A percentile compares a stretch with the other conserved stretches of the same genome.
These are phyloP conservation scores for Bombus balteatus DNA, from an alignment of 1,140 invertebrate species.

Conservation along the genomic window DNA sequence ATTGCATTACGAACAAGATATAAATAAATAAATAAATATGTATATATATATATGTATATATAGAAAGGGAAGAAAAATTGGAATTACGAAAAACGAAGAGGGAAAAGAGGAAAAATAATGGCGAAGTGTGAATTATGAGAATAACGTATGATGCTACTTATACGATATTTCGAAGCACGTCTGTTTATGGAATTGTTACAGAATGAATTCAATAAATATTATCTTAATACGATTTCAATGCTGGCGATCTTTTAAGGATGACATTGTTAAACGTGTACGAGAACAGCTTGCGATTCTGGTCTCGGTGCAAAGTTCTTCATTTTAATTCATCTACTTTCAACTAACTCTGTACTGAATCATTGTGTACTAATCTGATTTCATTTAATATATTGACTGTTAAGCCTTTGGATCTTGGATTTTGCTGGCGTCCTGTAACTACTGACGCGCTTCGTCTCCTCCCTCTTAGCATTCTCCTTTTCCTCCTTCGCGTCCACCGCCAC, in stretches of 20 bases:
- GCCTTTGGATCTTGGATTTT: conserved; percentile 54
- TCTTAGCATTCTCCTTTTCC: conserved; percentile 28
- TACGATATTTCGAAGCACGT: conserved; percentile 35
- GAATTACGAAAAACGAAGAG: no score
- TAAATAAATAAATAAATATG: conserved; percentile 36
- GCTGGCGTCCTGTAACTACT: not conserved
- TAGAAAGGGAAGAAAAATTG: not conserved
- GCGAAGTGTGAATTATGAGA: conserved; percentile 16
- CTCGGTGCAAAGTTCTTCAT: conserved; percentile 16
- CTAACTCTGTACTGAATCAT: conserved; percentile 39
- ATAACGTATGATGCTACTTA: conserved; percentile 33
- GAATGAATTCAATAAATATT: conserved; percentile 52
- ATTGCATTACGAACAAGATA: conserved; percentile 21
- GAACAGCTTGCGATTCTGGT: conserved; percentile 23
- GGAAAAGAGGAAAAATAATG: not conserved
- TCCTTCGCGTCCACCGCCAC: conserved; percentile 35
- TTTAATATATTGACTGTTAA: conserved; percentile 57
- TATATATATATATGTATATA: conserved; percentile 21
- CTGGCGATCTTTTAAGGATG: conserved; percentile 7
- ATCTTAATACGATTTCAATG: conserved; percentile 32
- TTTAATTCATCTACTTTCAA: conserved; percentile 27
- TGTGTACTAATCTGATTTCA: conserved; percentile 46
- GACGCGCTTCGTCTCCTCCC: conserved; percentile 11
- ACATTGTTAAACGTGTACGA: conserved; percentile 28
- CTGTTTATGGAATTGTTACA: conserved; percentile 52